Conservation (phyloP, 1,140 invertebrate genomes). For the Helicorthomorpha holstii region DNA sequence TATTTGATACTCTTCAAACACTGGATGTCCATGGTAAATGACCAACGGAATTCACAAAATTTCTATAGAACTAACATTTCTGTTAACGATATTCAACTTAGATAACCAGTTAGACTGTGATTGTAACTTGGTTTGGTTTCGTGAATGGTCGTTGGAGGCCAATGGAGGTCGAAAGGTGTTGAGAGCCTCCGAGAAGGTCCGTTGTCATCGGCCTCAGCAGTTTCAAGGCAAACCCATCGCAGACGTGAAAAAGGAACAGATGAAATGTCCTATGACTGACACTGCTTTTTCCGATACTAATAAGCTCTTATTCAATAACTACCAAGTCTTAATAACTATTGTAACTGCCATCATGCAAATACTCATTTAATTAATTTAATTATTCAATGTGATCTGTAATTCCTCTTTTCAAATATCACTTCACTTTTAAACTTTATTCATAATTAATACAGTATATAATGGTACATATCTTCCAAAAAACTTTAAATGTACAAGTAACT, state of each 20-base stretch:
- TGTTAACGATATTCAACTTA: conserved; percentile 23
- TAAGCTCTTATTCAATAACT: too few species aligned
- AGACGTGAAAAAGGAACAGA: neutral
- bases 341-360: too few species aligned
- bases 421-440: too few species aligned
- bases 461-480: too few species aligned
- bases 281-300: too few species aligned
- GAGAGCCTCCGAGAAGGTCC: neutral
- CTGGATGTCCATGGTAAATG: conserved; percentile 65
- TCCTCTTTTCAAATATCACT: too few species aligned
- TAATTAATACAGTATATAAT: too few species aligned
- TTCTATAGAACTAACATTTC: neutral
- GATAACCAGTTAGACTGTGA: conserved; percentile 76
- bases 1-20: conserved; percentile 63
- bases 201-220: neutral
- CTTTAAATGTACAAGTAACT: too few species aligned
- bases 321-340: too few species aligned
- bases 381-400: too few species aligned
- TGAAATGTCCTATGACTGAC: conserved; percentile 1
- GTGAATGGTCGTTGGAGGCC: conserved; percentile 41
- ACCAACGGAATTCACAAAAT: neutral
- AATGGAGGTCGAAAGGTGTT: neutral
- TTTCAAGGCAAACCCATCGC: neutral
- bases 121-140: conserved; percentile 72
- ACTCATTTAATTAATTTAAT: too few species aligned